These are phyloP conservation scores for Tribolium castaneum DNA, from an alignment of 1,140 invertebrate genomes.

Conservation along the genomic window DNA sequence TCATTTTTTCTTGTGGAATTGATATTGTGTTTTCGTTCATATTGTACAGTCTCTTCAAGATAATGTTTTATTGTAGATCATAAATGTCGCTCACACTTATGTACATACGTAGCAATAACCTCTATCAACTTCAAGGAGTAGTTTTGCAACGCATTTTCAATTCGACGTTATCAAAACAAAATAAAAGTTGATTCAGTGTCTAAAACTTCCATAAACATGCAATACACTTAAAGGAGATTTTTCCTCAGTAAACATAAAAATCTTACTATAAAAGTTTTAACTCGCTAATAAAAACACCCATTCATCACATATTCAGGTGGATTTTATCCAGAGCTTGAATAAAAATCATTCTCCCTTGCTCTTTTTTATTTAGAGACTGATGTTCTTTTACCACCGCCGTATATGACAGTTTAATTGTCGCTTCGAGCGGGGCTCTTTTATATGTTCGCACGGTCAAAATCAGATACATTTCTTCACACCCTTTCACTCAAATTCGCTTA, in stretches of 20 bases:
- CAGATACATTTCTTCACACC: constrained; percentile 7
- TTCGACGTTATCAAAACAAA: constrained; percentile 9
- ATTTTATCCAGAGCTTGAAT: background rate
- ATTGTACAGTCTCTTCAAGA: background rate
- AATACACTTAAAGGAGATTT: background rate
- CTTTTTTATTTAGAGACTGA: background rate
- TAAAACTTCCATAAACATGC: background rate
- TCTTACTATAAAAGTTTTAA: too few species aligned
- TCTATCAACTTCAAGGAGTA: constrained; percentile 20
- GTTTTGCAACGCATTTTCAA: constrained; percentile 21
- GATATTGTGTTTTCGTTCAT: background rate
- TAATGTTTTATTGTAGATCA: constrained; percentile 20
- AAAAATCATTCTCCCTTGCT: background rate
- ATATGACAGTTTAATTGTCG: constrained; percentile 8
- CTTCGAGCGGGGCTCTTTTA: background rate
- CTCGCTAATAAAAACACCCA: background rate
- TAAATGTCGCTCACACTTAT: constrained; percentile 19
- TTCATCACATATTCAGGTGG: background rate
- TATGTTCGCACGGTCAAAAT: constrained; percentile 9
- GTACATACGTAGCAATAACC: constrained; percentile 19
- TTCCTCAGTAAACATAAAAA: background rate
- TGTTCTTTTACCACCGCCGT: background rate
- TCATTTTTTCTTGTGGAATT: background rate
- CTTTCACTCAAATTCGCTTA: background rate
- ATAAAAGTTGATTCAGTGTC: background rate